Conservation (phyloP, 1,140 invertebrate species). For the Lamellibrachia luymesi region DNA sequence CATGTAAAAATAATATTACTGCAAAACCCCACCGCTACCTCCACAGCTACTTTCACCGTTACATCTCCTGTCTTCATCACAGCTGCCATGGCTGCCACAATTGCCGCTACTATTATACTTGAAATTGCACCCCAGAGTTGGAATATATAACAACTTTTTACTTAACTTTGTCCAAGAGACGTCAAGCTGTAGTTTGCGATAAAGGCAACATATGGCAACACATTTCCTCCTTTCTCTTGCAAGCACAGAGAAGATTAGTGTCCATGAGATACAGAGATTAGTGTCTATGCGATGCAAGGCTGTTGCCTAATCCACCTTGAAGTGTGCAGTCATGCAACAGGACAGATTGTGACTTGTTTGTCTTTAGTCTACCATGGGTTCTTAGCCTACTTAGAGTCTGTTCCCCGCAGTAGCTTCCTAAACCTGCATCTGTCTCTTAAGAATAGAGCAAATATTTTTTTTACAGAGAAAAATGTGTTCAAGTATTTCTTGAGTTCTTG, state of each 20-base stretch:
- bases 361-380: neutral
- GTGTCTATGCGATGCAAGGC: neutral
- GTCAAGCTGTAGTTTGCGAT: neutral
- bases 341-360: neutral
- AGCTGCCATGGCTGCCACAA: too few relatives aligned
- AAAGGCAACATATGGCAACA: neutral
- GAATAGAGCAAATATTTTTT: neutral
- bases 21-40: neutral
- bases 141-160: neutral
- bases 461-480: neutral
- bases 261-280: neutral
- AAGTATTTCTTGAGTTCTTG: neutral
- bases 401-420: neutral
- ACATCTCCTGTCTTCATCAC: neutral
- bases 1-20: neutral
- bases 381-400: neutral
- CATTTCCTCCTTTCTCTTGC: neutral
- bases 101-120: neutral
- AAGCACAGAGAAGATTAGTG: neutral
- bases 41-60: neutral
- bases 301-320: constrained; percentile 1
- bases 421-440: neutral
- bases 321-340: neutral
- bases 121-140: neutral
- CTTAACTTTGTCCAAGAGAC: neutral